Conservation (phyloP, 2,888 invertebrate species). For the Standfussiana lucernea region DNA sequence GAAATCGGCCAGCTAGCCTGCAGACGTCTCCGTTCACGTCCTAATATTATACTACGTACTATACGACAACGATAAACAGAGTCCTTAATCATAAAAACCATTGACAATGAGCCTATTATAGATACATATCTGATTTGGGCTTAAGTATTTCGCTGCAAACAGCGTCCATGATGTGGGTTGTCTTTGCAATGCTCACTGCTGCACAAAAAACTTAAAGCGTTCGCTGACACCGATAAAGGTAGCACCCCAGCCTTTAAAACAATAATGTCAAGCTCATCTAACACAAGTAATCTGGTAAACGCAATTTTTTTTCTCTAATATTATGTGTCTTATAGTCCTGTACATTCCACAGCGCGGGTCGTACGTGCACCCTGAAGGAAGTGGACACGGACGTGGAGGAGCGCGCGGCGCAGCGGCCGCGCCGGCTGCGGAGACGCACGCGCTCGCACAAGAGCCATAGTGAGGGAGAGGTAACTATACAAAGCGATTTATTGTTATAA, state of each 20-base stretch:
- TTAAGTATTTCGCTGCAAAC: not conserved
- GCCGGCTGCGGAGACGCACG: conserved; percentile 84
- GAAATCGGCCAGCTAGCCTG: not conserved
- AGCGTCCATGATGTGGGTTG: not conserved
- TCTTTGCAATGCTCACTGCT: not conserved
- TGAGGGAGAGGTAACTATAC: conserved; percentile 83
- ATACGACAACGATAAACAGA: too few relatives aligned
- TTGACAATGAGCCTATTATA: not conserved
- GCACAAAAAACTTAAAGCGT: not conserved
- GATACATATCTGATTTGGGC: not conserved
- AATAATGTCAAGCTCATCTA: not conserved
- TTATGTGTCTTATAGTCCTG: not conserved
- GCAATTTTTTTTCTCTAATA: not conserved
- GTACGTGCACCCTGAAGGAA: conserved; percentile 92
- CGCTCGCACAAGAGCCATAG: conserved; percentile 88
- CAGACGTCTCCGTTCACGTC: not conserved
- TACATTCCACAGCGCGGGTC: conserved; percentile 88
- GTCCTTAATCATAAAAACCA: not conserved
- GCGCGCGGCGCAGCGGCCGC: conserved; percentile 84
- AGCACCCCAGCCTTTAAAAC: not conserved
- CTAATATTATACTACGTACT: too few relatives aligned
- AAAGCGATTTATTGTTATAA: not conserved
- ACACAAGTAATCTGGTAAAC: not conserved
- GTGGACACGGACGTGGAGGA: conserved; percentile 93
- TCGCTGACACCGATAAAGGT: not conserved